Conservation (phyloP, 2,888 invertebrate genomes). For the Trachelus stipa region DNA sequence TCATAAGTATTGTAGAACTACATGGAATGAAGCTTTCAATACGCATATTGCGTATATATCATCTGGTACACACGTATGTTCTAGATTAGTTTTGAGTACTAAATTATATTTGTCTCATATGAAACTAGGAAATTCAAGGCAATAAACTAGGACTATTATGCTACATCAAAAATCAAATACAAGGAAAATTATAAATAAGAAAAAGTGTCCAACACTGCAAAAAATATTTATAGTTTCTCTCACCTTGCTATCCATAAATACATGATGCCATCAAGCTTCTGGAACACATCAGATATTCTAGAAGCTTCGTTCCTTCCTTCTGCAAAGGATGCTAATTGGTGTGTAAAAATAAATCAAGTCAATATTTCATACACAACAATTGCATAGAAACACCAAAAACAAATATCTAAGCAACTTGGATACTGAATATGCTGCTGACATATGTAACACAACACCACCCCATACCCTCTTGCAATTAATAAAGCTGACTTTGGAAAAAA, state of each 20-base stretch:
- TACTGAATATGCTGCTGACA: not conserved
- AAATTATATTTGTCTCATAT: not conserved
- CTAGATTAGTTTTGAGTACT: not conserved
- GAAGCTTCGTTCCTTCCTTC: not conserved
- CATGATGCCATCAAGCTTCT: not conserved
- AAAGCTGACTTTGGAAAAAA: too few species aligned
- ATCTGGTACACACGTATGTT: not conserved
- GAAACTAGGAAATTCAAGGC: not conserved
- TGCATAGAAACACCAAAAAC: not conserved
- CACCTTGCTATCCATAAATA: not conserved
- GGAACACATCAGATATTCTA: not conserved
- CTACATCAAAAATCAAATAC: not conserved
- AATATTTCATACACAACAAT: not conserved
- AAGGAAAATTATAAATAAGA: not conserved
- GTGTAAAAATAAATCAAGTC: not conserved
- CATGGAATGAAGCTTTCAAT: not conserved
- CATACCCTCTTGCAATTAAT: too few species aligned
- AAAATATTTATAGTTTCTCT: not conserved
- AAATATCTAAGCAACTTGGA: not conserved
- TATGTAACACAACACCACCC: not conserved
- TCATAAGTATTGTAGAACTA: not conserved
- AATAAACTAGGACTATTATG: not conserved
- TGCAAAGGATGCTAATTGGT: not conserved
- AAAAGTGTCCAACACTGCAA: not conserved
- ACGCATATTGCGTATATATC: not conserved